These are phyloP conservation scores for Noctua janthe DNA, from an alignment of 2,888 invertebrate genomes.

Conservation along the genomic window DNA sequence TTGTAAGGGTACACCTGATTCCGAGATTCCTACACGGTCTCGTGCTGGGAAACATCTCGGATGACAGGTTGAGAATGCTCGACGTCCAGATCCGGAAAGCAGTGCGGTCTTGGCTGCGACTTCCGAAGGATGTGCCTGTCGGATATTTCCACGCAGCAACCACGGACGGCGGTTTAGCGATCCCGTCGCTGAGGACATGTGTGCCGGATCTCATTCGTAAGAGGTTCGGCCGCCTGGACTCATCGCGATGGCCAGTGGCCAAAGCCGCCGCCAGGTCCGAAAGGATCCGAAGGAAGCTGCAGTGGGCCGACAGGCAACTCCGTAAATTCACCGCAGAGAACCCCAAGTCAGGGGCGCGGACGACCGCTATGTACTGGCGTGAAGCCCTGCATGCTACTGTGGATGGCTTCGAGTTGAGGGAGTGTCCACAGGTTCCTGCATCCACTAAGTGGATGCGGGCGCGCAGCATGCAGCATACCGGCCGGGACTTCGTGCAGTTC, in stretches of 20 bases:
- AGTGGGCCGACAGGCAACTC: slow-evolving; percentile 44
- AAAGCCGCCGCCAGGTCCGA: slow-evolving; percentile 42
- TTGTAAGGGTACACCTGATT: slow-evolving; percentile 67
- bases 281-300: slow-evolving; percentile 41
- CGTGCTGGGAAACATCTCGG: slow-evolving; percentile 27
- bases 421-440: slow-evolving; percentile 18
- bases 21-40: slow-evolving; percentile 59
- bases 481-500: slow-evolving; percentile 43
- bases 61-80: slow-evolving; percentile 66
- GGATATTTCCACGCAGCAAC: slow-evolving; percentile 30
- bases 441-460: neutral
- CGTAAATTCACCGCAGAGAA: slow-evolving; percentile 57
- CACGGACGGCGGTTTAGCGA: slow-evolving; percentile 16
- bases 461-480: neutral
- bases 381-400: slow-evolving; percentile 37
- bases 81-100: slow-evolving; percentile 70
- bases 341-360: slow-evolving; percentile 10
- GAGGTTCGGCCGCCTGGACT: slow-evolving; percentile 18
- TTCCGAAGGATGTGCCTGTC: slow-evolving; percentile 11
- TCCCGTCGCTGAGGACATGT: slow-evolving; percentile 12
- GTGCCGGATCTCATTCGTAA: slow-evolving; percentile 2
- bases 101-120: slow-evolving; percentile 29
- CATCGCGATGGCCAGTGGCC: slow-evolving; percentile 14
- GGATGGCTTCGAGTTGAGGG: slow-evolving; percentile 43
- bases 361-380: slow-evolving; percentile 21